Evolutionary conservation across 2,113 vertebrate genomes (phyloP).

Genomic region (Amblyornis subalaris): DNA sequence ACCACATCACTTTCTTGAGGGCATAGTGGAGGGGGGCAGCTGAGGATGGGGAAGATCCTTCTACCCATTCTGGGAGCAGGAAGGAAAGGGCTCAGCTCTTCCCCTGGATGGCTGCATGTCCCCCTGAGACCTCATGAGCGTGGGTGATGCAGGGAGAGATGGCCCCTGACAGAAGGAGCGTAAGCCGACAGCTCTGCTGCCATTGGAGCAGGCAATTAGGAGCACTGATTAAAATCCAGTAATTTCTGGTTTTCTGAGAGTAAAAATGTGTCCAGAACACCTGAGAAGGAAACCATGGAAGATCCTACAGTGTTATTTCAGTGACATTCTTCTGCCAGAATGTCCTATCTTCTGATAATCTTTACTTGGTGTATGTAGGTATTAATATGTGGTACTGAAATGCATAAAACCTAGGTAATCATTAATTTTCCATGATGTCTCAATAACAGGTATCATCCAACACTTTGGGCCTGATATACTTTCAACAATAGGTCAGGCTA

Average conservation of each 20-base stretch:
- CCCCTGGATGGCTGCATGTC: fast-evolving
- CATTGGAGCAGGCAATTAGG: fast-evolving
- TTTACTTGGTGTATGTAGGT: neutral
- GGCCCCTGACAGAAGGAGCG: neutral
- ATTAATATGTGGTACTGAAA: neutral
- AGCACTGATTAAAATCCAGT: neutral
- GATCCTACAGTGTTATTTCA: neutral
- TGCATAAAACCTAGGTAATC: neutral
- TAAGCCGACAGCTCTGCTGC: neutral
- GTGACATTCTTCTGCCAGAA: neutral
- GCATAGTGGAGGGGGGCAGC: fast-evolving
- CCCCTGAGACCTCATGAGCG: neutral
- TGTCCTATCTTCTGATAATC: neutral
- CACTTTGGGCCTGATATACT: neutral
- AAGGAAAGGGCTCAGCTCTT: neutral
- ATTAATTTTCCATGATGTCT: neutral
- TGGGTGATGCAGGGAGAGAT: too few relatives aligned
- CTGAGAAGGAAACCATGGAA: neutral
- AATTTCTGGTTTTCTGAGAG: neutral
- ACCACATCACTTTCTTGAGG: neutral
- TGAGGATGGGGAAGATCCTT: neutral
- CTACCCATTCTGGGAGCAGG: neutral
- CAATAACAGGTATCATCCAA: neutral
- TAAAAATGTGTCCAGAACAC: neutral
- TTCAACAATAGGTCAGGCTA: neutral